Percentiles rank a stretch among this genome's conserved stretches.
Evolutionary conservation across 2,797 vertebrate genomes (phyloP).

Genomic region (Bovichtus diacanthus): DNA sequence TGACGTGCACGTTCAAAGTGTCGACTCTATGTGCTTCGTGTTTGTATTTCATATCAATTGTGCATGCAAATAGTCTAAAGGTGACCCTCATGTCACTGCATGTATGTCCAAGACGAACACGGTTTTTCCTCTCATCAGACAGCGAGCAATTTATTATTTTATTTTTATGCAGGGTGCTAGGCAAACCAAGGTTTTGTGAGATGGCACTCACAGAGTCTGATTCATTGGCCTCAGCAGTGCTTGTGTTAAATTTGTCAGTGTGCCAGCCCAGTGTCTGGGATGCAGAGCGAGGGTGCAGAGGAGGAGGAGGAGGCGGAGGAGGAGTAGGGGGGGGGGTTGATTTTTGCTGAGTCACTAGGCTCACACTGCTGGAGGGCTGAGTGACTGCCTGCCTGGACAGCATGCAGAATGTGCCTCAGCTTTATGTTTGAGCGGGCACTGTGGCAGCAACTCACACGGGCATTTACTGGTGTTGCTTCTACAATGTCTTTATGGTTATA

Average conservation of each 20-base stretch:
- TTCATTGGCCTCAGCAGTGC: constrained; percentile 39
- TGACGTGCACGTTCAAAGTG: constrained; percentile 22
- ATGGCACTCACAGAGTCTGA: constrained; percentile 42
- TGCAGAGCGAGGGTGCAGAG: constrained; percentile 35
- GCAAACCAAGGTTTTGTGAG: constrained; percentile 16
- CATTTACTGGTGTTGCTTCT: constrained; percentile 1
- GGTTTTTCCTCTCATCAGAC: constrained; percentile 15
- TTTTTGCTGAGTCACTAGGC: constrained; percentile 73
- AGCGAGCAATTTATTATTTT: constrained; percentile 26
- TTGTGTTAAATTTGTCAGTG: constrained; percentile 46
- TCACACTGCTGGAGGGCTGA: constrained; percentile 45
- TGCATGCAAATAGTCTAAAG: constrained; percentile 45
- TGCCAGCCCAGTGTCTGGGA: constrained; percentile 51
- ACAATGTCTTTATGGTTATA: background rate
- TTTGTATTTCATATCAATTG: background rate
- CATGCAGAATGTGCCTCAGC: constrained; percentile 25
- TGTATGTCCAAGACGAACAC: constrained; percentile 19
- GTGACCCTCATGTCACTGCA: constrained; percentile 9
- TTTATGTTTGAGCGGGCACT: constrained; percentile 7
- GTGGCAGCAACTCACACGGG: constrained; percentile 29
- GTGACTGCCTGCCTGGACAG: constrained; percentile 51
- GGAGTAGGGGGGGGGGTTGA: background rate
- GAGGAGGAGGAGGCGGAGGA: background rate
- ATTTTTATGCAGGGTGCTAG: constrained; percentile 7
- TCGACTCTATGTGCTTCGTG: constrained; percentile 9